These are phyloP conservation scores for Magallana ariakensis DNA, from an alignment of 1,140 invertebrate species.

Conservation along the genomic window DNA sequence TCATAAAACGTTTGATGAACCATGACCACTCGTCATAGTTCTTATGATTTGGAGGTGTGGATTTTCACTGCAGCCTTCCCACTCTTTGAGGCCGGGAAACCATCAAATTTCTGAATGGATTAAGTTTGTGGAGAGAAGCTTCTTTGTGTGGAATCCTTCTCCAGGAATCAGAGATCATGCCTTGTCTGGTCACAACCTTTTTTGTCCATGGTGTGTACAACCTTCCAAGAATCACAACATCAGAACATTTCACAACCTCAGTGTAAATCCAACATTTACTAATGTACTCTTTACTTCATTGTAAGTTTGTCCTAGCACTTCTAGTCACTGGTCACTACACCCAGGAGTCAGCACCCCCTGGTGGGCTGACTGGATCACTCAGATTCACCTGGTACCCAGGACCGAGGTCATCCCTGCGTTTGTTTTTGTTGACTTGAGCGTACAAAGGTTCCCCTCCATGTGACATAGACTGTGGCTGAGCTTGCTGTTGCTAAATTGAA, in stretches of 20 bases:
- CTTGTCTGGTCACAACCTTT: slow-evolving; percentile 21
- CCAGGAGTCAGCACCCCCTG: slow-evolving; percentile 73
- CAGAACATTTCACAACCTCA: neutral
- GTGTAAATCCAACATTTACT: neutral
- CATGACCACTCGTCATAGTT: too few species aligned
- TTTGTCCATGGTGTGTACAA: neutral
- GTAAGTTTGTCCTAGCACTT: neutral
- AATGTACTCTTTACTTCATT: neutral
- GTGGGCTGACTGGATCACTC: slow-evolving; percentile 53
- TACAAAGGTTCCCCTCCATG: slow-evolving; percentile 68
- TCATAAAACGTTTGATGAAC: too few species aligned
- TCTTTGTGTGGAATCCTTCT: too few species aligned
- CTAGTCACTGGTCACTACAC: slow-evolving; percentile 56
- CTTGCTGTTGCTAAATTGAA: slow-evolving; percentile 33
- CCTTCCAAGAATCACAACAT: neutral
- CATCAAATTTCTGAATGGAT: neutral
- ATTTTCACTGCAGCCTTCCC: too few species aligned
- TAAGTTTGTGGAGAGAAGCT: too few species aligned
- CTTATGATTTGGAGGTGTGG: too few species aligned
- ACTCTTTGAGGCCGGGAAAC: too few species aligned
- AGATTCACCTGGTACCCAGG: slow-evolving; percentile 54
- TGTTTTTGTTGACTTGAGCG: slow-evolving; percentile 73
- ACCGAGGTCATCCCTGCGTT: slow-evolving; percentile 58
- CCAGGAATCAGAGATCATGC: neutral
- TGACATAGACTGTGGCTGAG: slow-evolving; percentile 22